phyloP scores from a whole-genome alignment of 2,797 vertebrate genomes.

The Coracias cyanogaster region DNA sequence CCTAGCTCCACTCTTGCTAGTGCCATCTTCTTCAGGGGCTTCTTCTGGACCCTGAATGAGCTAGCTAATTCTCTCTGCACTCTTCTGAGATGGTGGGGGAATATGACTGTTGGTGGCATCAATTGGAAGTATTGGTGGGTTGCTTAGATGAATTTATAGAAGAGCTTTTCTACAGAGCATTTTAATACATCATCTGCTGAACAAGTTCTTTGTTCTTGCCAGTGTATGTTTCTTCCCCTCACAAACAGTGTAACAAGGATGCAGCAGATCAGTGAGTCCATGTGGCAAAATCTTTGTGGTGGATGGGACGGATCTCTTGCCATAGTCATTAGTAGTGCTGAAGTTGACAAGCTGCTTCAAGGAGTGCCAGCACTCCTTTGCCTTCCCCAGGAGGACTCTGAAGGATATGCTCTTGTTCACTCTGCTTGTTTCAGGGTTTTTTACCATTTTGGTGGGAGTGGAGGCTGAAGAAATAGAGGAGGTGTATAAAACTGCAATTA shows the following conservation, averaged over 20 bases:
- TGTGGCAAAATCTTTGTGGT: neutral
- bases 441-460: neutral
- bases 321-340: neutral
- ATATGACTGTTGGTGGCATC: neutral
- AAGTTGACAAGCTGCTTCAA: neutral
- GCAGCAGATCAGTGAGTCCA: neutral
- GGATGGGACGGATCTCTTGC: neutral
- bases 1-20: neutral
- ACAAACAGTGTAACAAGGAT: neutral
- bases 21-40: neutral
- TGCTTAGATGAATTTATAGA: neutral
- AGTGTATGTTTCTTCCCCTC: neutral
- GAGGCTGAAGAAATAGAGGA: neutral
- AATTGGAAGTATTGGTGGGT: neutral
- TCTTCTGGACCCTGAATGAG: neutral
- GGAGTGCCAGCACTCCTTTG: neutral
- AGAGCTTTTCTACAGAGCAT: neutral
- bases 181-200: neutral
- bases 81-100: neutral
- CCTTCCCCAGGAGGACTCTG: neutral
- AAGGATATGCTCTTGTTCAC: neutral
- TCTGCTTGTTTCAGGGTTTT: neutral
- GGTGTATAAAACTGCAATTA: neutral
- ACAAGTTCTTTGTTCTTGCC: neutral
- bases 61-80: neutral